phyloP scores from a whole-genome alignment of 92 coral and sea anemone species.

The Palythoa grandiflora region DNA sequence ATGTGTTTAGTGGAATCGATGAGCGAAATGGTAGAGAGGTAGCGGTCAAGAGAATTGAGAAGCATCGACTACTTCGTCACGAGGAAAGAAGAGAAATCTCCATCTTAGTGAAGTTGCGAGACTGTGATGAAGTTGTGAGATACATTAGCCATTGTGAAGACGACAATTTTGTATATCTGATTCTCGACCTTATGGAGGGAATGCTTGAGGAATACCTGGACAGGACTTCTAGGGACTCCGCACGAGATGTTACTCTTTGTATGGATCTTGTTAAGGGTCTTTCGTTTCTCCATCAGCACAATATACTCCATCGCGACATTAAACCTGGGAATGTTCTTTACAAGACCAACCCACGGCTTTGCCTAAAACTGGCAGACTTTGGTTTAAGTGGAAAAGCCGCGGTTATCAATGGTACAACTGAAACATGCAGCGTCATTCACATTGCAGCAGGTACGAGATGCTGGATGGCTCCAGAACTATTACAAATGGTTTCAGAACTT shows the following conservation, averaged over 20 bases:
- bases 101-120: constrained; percentile 25
- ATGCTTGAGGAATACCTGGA: constrained; percentile 27
- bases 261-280: constrained; percentile 45
- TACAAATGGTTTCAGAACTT: not conserved
- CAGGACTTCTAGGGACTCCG: not conserved
- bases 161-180: constrained; percentile 33
- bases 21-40: constrained; percentile 49
- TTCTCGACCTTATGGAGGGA: constrained; percentile 51
- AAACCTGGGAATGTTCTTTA: constrained; percentile 52
- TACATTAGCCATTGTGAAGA: constrained; percentile 39
- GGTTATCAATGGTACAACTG: constrained; percentile 6
- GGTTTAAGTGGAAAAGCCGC: constrained; percentile 27
- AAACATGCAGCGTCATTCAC: constrained; percentile 31
- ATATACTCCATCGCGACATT: constrained; percentile 44
- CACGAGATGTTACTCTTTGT: constrained; percentile 8
- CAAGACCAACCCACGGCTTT: constrained; percentile 18
- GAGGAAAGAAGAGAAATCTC: constrained; percentile 44
- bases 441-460: constrained; percentile 50
- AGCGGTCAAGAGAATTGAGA: constrained; percentile 54
- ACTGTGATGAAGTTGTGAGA: constrained; percentile 44
- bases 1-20: constrained; percentile 47
- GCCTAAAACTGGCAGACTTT: constrained; percentile 52
- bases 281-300: constrained; percentile 39
- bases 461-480: constrained; percentile 58
- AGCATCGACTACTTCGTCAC: constrained; percentile 36